These are phyloP conservation scores for Prinia subflava DNA, from an alignment of 2,113 vertebrate species.

Conservation along the genomic window DNA sequence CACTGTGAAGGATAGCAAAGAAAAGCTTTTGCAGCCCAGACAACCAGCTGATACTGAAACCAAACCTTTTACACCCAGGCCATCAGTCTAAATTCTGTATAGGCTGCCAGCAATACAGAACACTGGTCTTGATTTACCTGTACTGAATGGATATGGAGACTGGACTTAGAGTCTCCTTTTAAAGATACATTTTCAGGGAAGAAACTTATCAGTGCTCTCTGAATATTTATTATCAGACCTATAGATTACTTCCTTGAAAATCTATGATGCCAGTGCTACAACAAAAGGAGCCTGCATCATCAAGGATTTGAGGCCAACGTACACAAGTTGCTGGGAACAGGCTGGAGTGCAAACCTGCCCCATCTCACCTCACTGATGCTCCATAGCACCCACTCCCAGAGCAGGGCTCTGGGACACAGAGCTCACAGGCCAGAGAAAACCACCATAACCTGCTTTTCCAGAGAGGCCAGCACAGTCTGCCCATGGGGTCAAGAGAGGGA, in stretches of 20 bases:
- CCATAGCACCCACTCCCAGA: background rate
- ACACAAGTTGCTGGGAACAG: background rate
- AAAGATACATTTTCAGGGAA: background rate
- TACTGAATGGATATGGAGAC: background rate
- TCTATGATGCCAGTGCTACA: background rate
- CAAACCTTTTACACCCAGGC: background rate
- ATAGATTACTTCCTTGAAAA: background rate
- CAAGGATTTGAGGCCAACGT: rapidly evolving
- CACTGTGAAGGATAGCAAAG: background rate
- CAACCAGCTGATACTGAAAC: background rate
- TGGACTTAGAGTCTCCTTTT: background rate
- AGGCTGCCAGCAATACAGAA: background rate
- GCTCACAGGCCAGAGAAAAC: background rate
- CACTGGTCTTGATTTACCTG: rapidly evolving
- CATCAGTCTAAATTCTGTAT: background rate
- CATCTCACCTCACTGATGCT: background rate
- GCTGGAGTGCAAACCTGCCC: background rate
- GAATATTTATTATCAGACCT: background rate
- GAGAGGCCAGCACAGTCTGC: background rate
- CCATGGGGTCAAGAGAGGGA: background rate
- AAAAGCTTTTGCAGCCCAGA: background rate
- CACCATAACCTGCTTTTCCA: background rate
- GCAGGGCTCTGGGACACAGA: background rate
- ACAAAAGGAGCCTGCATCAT: background rate
- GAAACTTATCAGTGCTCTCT: background rate